Percentiles rank a stretch among this genome's conserved stretches.
These are phyloP conservation scores for Lasioglossum lativentre DNA, from an alignment of 2,888 invertebrate species.

Conservation along the genomic window DNA sequence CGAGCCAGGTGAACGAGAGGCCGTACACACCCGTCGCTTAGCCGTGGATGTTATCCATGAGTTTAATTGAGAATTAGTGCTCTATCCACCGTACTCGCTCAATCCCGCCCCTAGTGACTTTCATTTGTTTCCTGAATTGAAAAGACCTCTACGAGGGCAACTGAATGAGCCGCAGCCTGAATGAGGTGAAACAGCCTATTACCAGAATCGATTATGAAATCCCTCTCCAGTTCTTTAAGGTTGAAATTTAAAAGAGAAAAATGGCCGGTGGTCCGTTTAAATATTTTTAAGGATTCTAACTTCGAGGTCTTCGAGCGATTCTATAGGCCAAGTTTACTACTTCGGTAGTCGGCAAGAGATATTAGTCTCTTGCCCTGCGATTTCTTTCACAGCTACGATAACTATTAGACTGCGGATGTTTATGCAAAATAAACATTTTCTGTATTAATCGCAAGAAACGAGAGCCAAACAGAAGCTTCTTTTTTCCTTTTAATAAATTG, in stretches of 20 bases:
- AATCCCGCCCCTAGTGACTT: constrained; percentile 1
- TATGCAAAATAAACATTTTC: too few relatives aligned
- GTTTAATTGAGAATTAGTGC: not conserved
- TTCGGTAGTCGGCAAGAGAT: too few relatives aligned
- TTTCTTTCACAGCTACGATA: too few relatives aligned
- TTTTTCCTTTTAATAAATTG: too few relatives aligned
- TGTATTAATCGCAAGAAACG: too few relatives aligned
- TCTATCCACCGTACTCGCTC: not conserved
- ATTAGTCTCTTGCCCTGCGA: too few relatives aligned
- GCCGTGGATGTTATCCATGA: not conserved
- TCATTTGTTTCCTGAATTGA: constrained; percentile 9
- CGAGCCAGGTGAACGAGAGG: not conserved
- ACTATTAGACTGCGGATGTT: too few relatives aligned
- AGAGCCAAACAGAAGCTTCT: too few relatives aligned
- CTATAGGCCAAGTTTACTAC: too few relatives aligned
- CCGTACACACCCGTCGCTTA: not conserved
- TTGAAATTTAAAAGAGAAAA: not conserved
- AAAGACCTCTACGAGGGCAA: not conserved
- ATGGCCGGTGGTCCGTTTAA: not conserved
- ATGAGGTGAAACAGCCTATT: not conserved
- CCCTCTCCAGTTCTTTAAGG: not conserved
- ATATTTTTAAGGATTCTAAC: not conserved
- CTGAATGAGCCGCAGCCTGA: not conserved
- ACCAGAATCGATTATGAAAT: not conserved
- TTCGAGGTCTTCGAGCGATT: too few relatives aligned